Evolutionary conservation across 2,797 vertebrate genomes (phyloP), one percentile per base, ranked within the genome.

Genomic region (Australoheros facetus): DNA sequence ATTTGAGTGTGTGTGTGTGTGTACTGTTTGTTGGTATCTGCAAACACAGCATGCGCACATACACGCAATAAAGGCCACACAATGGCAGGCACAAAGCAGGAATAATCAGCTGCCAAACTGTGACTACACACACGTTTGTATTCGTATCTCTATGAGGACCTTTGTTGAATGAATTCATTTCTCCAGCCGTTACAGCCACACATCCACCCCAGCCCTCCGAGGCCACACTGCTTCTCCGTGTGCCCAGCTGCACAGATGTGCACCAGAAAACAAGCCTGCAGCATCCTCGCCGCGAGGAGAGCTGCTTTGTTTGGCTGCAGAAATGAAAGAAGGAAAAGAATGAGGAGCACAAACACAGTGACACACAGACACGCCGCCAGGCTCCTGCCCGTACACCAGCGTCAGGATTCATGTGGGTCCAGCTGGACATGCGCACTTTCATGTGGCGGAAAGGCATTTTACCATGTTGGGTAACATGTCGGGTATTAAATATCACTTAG

Each of bases 61-160:
- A 76, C 42, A 70, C 37, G 74, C 56, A 81, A 83, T 85, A 75
- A 78, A 85, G 56, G 60, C 72, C 72, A 76, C 75, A 81, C 80
- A 80, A 58, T 28, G 30, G 64, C 37, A 48, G 56, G 12, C 37
- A 81, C 7, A 10, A 71, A 51, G 75, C 76, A 80, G 73, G 54
- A 77, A 77, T 71, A 81, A 74, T 73, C 28, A 5, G 17, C 21
- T 51, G 71, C 70, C 77, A 71, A 70, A 66, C 42, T 30, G n/a
- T 48, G 56, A 11, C 34, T 12, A 23, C 56, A 66, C 73, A 51
- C 37, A 55, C 13, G 1, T 19, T 54, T 69, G 45, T 53, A 21
- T 21, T 53, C 59, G 60, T 12, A 53, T 69, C 30, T 42, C 32
- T 51, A 26, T 26, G 59, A 66, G 71, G 71, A 56, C 11, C 16